Conservation (phyloP, 2,797 vertebrate genomes). For the Falco biarmicus region DNA sequence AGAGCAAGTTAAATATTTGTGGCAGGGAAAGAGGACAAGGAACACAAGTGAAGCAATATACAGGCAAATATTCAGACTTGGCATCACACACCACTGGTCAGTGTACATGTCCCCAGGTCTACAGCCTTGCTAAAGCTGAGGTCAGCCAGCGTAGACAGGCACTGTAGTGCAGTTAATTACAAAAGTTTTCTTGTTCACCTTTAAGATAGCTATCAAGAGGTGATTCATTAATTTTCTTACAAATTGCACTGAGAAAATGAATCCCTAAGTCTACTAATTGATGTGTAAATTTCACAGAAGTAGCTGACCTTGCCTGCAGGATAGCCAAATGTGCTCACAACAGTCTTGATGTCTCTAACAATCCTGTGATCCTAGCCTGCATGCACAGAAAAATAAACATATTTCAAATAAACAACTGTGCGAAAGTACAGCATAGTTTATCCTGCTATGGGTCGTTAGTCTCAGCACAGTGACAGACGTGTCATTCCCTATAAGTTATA, state of each 20-base stretch:
- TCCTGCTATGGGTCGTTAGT: not conserved
- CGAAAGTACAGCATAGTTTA: not conserved
- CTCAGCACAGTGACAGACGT: not conserved
- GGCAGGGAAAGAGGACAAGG: not conserved
- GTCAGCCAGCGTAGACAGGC: not conserved
- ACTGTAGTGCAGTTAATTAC: not conserved
- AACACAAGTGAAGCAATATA: not conserved
- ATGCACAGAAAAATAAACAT: not conserved
- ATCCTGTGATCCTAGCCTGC: not conserved
- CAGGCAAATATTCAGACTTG: not conserved
- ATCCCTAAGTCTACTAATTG: not conserved
- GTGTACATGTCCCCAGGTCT: not conserved
- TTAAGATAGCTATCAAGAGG: not conserved
- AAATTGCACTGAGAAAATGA: not conserved
- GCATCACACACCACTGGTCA: not conserved
- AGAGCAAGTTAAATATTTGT: not conserved
- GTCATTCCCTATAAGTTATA: not conserved
- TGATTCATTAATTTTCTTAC: not conserved
- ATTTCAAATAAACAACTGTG: not conserved
- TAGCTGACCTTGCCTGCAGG: slow-evolving; percentile 32
- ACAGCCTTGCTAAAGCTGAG: not conserved
- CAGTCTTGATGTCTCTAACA: not conserved
- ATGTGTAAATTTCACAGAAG: not conserved
- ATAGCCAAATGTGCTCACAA: not conserved
- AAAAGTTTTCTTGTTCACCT: not conserved